A percentile compares a stretch with the other conserved stretches of the same genome.
Evolutionary conservation across 1,140 invertebrate genomes (phyloP).

Genomic region (Vanessa atalanta): DNA sequence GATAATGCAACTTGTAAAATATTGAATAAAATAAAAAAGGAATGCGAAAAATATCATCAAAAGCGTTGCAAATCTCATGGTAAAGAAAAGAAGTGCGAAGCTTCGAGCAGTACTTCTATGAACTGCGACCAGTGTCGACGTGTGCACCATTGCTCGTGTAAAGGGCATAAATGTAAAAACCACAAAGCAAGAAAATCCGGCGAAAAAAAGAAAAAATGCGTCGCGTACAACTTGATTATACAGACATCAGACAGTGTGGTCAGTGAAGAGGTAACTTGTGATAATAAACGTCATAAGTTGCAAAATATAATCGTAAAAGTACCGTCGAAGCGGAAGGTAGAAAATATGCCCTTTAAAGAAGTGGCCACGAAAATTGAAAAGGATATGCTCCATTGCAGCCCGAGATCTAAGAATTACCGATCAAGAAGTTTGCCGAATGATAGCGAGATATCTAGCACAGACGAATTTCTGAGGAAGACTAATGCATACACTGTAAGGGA

Average conservation of each 20-base stretch:
- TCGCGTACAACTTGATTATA: slow-evolving; percentile 77
- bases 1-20: slow-evolving; percentile 68
- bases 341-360: slow-evolving; percentile 63
- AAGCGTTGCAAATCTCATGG: slow-evolving; percentile 58
- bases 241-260: slow-evolving; percentile 74
- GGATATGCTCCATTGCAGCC: slow-evolving; percentile 43
- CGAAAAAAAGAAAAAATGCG: slow-evolving; percentile 68
- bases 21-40: slow-evolving; percentile 67
- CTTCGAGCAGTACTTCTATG: slow-evolving; percentile 62
- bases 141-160: slow-evolving; percentile 55
- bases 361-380: slow-evolving; percentile 55
- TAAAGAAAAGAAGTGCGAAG: slow-evolving; percentile 50
- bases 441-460: slow-evolving; percentile 61
- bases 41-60: slow-evolving; percentile 71
- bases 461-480: slow-evolving; percentile 49
- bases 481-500: slow-evolving; percentile 64
- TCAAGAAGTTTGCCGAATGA: slow-evolving; percentile 62
- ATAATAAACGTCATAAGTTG: slow-evolving; percentile 46
- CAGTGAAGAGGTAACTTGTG: slow-evolving; percentile 53
- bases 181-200: slow-evolving; percentile 48
- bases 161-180: slow-evolving; percentile 58
- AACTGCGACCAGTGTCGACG: slow-evolving; percentile 61
- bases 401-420: slow-evolving; percentile 40
- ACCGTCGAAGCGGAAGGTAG: slow-evolving; percentile 50
- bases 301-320: slow-evolving; percentile 74